phyloP scores from a whole-genome alignment of 2,888 invertebrate genomes.

The Volucella bombylans region DNA sequence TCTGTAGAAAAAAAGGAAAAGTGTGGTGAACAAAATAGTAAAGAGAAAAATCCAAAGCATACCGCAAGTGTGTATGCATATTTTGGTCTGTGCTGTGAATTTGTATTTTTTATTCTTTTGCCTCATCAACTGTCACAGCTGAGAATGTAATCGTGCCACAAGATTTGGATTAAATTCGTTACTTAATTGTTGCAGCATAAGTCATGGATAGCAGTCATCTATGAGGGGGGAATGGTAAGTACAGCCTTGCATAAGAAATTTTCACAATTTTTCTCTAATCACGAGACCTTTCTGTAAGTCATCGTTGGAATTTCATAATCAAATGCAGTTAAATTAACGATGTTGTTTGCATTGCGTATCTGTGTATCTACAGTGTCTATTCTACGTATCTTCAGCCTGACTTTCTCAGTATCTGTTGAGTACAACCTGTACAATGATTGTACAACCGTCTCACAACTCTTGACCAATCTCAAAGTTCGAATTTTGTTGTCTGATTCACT shows the following conservation, averaged over 20 bases:
- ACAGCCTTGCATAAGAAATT: no score
- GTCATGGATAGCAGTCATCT: constrained; percentile 46
- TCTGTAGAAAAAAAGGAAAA: constrained; percentile 40
- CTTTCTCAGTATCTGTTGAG: background rate
- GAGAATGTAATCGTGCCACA: constrained; percentile 26
- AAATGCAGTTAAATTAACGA: background rate
- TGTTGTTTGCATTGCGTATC: background rate
- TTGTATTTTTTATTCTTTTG: constrained; percentile 18
- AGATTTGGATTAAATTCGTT: constrained; percentile 42
- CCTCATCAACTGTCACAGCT: constrained; percentile 21
- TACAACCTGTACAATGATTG: no score
- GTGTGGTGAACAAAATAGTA: constrained; percentile 59
- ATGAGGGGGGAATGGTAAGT: constrained; percentile 63
- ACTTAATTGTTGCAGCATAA: constrained; percentile 26
- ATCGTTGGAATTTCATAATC: background rate
- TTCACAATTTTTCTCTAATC: background rate
- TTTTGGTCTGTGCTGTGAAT: background rate
- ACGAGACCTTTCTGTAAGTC: background rate
- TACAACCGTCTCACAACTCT: background rate
- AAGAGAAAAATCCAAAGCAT: constrained; percentile 18
- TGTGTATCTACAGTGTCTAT: background rate
- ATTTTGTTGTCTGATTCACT: constrained; percentile 20
- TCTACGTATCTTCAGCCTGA: background rate
- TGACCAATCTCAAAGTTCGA: constrained; percentile 2
- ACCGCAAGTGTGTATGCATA: constrained; percentile 65